Evolutionary conservation across 1,140 invertebrate species (phyloP), one percentile per base, ranked within the genome.

Genomic region (Zaprionus nigranus): DNA sequence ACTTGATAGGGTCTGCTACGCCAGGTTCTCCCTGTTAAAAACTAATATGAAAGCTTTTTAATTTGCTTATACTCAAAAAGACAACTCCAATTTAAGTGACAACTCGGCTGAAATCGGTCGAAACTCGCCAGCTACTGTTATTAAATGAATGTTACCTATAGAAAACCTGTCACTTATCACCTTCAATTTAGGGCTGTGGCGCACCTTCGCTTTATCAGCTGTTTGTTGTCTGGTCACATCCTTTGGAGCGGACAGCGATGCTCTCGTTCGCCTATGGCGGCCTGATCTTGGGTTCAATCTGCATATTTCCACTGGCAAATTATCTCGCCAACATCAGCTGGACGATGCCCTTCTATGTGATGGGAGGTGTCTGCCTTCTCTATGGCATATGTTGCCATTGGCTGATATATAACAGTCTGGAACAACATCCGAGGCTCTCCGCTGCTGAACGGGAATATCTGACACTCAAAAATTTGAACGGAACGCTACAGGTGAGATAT

Each of bases 221-320:
- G 0, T 92, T 87, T 24, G 81, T 91, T 5, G 66, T 72, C 12
- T 92, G 91, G 91, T 83, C 91, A 0, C 91, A 92, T 86, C 91
- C 88, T 26, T 77, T 71, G n/a, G 91, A 92, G 40, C 81, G 91
- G 15, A 90, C 88, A 1, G 62, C 85, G 0, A 62, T 92, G 57
- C 17, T 92, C 3, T 75, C 91, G 0, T 90, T 92, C 46, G 91
- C 88, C 9, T 92, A 88, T 49, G 80, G 85, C 58, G 91, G 91
- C 7, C 60, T 81, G 20, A 72, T 90, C 2, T 53, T 85, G n/a
- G 91, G 91, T 9, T 54, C 81, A 5, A 75, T 90, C 9, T 30
- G 81, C 15, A 78, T 84, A 3, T 92, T 81, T 72, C 91, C 91
- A n/a, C 36, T 91, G 17, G 70, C 82, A 9, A 78, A 51, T 53